Evolutionary conservation across 2,113 vertebrate species (phyloP), one percentile per base, ranked within the genome.

Genomic region (Cricetomys ansorgei): DNA sequence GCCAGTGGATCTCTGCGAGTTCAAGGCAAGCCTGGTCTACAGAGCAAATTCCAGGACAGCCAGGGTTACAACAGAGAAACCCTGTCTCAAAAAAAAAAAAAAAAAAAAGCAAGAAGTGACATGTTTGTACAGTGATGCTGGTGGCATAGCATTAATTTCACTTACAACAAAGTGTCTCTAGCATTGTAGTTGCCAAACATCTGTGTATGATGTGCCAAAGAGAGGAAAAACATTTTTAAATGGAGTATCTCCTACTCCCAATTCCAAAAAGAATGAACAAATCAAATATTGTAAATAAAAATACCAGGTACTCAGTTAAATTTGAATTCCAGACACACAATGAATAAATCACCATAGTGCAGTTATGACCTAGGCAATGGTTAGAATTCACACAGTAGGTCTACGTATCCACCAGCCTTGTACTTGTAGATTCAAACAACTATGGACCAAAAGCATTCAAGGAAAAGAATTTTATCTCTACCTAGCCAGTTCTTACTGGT

Each of bases 231-330:
- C 25, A 86, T 87, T 75, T 69, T 12, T 23, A 91, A 89, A 86
- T 72, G 1, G 11, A 40, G 7, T 48, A 87, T 93, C 12, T 94
- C 77, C 48, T 27, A 62, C 7, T 65, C 48, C 13, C 3, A 40
- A 29, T 40, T 70, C 50, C 43, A 88, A 29, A 69, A 43, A 29
- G 31, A 29, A 16, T 53, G 83, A 62, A 13, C 64, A 96, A 45
- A 93, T 94, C 64, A 96, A 45, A 93, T 94, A 85, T 70, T 88
- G 34, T 59, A 94, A 93, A 92, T 70, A 67, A 87, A 95, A 93
- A 81, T 73, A 64, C 15, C 64, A 3, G 62, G 7, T 10, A 55
- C 3, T 50, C 48, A 77, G n/a, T 92, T 94, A 72, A 43, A 86
- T 89, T 95, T 87, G 27, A 89, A 89, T 81, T 94, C 84, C 55